These are phyloP conservation scores for Lutra lutra DNA, from an alignment of 2,797 vertebrate species.

Conservation along the genomic window DNA sequence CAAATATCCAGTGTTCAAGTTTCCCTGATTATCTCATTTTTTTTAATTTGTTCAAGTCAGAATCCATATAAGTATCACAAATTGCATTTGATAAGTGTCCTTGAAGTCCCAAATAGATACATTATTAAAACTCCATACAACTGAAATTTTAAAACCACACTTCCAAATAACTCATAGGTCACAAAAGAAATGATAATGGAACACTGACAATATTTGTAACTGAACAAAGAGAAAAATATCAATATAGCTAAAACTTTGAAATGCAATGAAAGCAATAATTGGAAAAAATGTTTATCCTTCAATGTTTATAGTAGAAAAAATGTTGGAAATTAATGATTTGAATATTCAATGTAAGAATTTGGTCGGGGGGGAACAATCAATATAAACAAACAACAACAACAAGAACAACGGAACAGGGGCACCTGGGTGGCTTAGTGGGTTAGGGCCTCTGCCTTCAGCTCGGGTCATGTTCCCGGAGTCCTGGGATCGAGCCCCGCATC, in stretches of 20 bases:
- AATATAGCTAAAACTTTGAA: neutral
- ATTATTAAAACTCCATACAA: neutral
- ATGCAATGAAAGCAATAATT: neutral
- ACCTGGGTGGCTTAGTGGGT: no score
- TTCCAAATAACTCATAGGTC: neutral
- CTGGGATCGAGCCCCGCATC: no score
- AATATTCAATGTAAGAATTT: neutral
- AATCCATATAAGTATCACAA: neutral
- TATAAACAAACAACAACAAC: neutral
- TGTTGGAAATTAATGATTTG: neutral
- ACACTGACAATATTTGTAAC: neutral
- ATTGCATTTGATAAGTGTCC: neutral
- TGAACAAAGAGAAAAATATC: neutral
- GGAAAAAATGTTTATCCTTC: neutral
- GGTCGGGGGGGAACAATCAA: neutral
- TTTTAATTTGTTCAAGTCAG: neutral
- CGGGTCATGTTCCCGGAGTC: no score
- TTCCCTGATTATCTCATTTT: neutral
- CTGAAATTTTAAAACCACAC: slow-evolving; percentile 11
- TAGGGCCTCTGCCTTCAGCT: no score
- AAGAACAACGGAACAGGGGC: neutral
- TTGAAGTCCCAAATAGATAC: neutral
- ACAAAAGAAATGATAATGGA: neutral
- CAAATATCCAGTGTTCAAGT: neutral
- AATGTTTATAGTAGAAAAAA: neutral